These are phyloP conservation scores for Mesorhabditis spiculigera DNA, from an alignment of 2,888 invertebrate species.

Conservation along the genomic window DNA sequence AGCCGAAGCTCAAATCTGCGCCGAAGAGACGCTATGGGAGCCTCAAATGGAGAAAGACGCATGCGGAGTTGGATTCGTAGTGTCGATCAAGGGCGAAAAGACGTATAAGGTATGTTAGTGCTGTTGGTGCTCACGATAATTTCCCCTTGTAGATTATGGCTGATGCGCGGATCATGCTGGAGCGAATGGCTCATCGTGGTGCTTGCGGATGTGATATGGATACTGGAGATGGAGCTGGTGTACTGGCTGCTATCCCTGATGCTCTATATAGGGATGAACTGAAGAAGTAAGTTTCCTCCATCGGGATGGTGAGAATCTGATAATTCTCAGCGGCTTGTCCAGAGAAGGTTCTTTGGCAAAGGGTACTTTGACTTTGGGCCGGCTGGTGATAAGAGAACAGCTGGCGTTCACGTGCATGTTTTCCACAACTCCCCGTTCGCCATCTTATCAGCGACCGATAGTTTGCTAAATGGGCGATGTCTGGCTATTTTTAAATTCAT, in stretches of 20 bases:
- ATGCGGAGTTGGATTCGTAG: conserved; percentile 98
- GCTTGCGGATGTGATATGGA: conserved; percentile 99
- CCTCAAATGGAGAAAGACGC: conserved; percentile 92
- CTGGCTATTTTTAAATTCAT: not conserved
- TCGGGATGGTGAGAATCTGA: too few species aligned
- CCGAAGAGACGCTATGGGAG: conserved; percentile 77
- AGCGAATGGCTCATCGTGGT: conserved; percentile 98
- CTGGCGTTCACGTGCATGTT: too few species aligned
- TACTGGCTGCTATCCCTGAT: conserved; percentile 92
- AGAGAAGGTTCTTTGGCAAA: not conserved
- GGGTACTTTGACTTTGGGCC: not conserved
- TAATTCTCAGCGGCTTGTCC: too few species aligned
- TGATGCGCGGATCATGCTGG: conserved; percentile 89
- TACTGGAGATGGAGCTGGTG: conserved; percentile 97
- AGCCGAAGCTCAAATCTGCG: conserved; percentile 42
- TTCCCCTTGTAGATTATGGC: conserved; percentile 74
- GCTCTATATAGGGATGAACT: conserved; percentile 78
- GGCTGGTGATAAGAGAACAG: too few species aligned
- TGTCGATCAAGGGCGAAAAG: conserved; percentile 89
- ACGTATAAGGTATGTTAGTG: conserved; percentile 72
- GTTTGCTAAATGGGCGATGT: not conserved
- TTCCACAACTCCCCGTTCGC: not conserved
- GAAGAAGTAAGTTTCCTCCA: conserved; percentile 65
- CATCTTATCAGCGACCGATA: not conserved
- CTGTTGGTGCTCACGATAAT: not conserved